Conservation (phyloP, 2,888 invertebrate genomes). For the Drosophila borborema region DNA sequence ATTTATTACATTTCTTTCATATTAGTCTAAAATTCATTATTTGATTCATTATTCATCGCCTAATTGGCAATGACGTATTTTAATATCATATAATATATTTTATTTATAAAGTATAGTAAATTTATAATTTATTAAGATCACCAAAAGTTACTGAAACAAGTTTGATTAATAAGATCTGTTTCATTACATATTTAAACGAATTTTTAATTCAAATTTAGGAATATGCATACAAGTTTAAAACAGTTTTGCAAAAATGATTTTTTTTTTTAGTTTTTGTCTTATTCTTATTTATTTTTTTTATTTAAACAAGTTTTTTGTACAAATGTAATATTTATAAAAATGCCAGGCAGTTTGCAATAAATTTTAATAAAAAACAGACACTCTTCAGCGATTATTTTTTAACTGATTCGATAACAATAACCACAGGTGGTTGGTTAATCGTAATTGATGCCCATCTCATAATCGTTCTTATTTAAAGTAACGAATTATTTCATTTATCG, state of each 20-base stretch:
- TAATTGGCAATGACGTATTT: background rate
- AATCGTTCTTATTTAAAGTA: background rate
- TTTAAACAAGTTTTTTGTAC: background rate
- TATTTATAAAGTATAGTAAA: too few relatives aligned
- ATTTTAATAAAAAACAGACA: background rate
- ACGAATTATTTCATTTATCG: constrained; percentile 17
- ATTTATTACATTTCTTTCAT: background rate
- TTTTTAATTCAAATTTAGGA: background rate
- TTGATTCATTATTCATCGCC: too few relatives aligned
- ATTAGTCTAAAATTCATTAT: background rate
- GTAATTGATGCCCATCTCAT: background rate
- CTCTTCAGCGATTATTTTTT: background rate
- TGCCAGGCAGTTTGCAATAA: too few relatives aligned
- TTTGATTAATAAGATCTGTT: background rate
- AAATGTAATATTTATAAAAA: too few relatives aligned
- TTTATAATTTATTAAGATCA: background rate
- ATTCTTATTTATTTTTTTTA: too few relatives aligned
- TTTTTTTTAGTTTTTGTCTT: too few relatives aligned
- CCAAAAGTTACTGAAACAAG: too few relatives aligned
- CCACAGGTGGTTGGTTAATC: constrained; percentile 16
- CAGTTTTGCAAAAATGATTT: background rate
- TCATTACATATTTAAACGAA: background rate
- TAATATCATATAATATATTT: too few relatives aligned
- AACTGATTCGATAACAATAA: constrained; percentile 14
- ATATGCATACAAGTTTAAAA: background rate